These are phyloP conservation scores for Austrofundulus limnaeus DNA, from an alignment of 2,113 vertebrate genomes.

Conservation along the genomic window DNA sequence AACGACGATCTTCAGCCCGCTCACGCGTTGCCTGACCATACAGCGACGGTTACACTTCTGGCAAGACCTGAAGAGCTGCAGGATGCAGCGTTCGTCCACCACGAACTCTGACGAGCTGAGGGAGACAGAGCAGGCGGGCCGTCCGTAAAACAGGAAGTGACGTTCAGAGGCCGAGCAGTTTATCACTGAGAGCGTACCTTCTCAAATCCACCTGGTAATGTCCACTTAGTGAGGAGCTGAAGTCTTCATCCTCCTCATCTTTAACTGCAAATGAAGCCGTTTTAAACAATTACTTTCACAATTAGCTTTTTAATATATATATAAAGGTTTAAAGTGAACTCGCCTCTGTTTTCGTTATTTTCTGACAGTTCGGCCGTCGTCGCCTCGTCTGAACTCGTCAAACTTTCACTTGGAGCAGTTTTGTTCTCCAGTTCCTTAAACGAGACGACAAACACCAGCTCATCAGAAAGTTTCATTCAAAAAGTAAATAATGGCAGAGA, in stretches of 20 bases:
- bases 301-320: background rate
- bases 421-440: constrained; percentile 6
- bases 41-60: constrained; percentile 15
- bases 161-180: too few species aligned
- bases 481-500: background rate
- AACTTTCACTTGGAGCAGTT: background rate
- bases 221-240: constrained; percentile 29
- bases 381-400: background rate
- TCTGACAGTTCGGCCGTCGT: background rate
- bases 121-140: background rate
- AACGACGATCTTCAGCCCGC: constrained; percentile 37
- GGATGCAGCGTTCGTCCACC: constrained; percentile 40
- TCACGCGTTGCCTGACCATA: constrained; percentile 4
- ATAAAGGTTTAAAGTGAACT: background rate
- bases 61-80: constrained; percentile 38
- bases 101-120: constrained; percentile 42
- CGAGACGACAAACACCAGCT: background rate
- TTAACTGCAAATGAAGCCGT: constrained; percentile 8
- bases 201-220: constrained; percentile 48
- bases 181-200: constrained; percentile 17
- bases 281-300: background rate
- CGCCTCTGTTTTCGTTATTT: constrained; percentile 12
- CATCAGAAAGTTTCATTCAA: background rate
- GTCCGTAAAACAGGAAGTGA: too few species aligned
- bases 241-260: constrained; percentile 24